A percentile compares a stretch with the other conserved stretches of the same genome.
Conservation (phyloP, 2,888 invertebrate species). For the Eupithecia pulchellata region DNA sequence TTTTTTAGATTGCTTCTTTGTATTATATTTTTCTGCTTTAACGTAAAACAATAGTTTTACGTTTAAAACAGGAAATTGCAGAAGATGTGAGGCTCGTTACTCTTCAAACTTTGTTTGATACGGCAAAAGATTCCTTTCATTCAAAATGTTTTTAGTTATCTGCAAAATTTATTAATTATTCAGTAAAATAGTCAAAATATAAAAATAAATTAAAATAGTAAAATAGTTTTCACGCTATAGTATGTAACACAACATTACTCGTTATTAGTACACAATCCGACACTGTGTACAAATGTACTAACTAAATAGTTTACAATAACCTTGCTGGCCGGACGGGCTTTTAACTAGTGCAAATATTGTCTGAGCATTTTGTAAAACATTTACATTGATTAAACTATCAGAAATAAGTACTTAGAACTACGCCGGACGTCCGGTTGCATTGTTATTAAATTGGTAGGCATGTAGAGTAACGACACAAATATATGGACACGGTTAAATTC, state of each 20-base stretch:
- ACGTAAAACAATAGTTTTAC: no score
- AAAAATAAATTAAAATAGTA: no score
- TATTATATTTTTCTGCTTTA: no score
- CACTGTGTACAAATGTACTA: background rate
- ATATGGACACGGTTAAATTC: background rate
- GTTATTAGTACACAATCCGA: no score
- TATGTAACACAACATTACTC: no score
- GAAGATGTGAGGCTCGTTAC: no score
- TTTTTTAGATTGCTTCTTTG: background rate
- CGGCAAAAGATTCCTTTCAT: no score
- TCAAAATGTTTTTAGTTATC: no score
- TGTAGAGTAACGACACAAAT: background rate
- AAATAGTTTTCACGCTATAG: background rate
- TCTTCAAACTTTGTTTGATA: no score
- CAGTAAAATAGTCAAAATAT: no score
- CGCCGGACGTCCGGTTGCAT: slow-evolving; percentile 7
- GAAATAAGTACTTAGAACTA: background rate
- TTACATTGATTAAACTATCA: background rate
- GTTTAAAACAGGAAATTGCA: background rate
- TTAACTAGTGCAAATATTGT: background rate
- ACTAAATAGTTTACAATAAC: background rate
- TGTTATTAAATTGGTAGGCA: background rate
- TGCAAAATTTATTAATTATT: no score
- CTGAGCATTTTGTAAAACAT: background rate
- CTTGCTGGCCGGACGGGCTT: background rate